Conservation (phyloP, 2,888 invertebrate species). For the Laspeyria flexula region DNA sequence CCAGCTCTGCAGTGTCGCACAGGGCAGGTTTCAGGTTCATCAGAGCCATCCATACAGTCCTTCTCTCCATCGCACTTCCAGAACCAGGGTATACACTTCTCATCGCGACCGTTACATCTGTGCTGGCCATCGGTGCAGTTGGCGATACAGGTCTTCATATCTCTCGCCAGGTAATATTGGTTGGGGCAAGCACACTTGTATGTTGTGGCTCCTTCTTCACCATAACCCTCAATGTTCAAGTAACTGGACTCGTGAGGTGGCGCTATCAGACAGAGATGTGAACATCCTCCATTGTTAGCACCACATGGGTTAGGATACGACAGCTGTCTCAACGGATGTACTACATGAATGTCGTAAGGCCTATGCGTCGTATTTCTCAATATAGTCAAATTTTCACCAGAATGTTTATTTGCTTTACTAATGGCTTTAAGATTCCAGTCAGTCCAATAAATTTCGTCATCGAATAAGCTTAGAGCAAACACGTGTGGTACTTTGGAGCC, state of each 20-base stretch:
- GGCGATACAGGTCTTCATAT: slow-evolving; percentile 95
- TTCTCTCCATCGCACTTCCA: slow-evolving; percentile 95
- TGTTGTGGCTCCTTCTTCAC: slow-evolving; percentile 91
- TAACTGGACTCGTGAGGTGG: slow-evolving; percentile 92
- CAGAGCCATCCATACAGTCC: slow-evolving; percentile 96
- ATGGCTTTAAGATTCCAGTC: slow-evolving; percentile 99
- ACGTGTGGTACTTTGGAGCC: slow-evolving; percentile 96
- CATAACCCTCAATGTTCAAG: slow-evolving; percentile 91
- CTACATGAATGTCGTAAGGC: slow-evolving; percentile 97
- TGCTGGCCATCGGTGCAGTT: slow-evolving; percentile 97
- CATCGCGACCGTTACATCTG: slow-evolving; percentile 87
- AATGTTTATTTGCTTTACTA: slow-evolving; percentile 96
- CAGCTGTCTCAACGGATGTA: slow-evolving; percentile 95
- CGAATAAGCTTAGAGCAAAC: slow-evolving; percentile 97
- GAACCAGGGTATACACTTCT: slow-evolving; percentile 87
- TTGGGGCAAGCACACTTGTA: slow-evolving; percentile 98
- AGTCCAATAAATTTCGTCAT: slow-evolving; percentile 97
- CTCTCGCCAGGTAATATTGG: slow-evolving; percentile 93
- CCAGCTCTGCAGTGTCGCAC: slow-evolving; percentile 94
- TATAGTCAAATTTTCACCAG: slow-evolving; percentile 90
- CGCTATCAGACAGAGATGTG: slow-evolving; percentile 96
- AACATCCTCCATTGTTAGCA: slow-evolving; percentile 96
- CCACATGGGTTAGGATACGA: slow-evolving; percentile 96
- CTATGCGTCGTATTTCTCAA: slow-evolving; percentile 97
- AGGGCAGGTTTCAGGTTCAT: slow-evolving; percentile 95